Evolutionary conservation across 2,797 vertebrate genomes (phyloP).

Genomic region (Spheniscus humboldti): DNA sequence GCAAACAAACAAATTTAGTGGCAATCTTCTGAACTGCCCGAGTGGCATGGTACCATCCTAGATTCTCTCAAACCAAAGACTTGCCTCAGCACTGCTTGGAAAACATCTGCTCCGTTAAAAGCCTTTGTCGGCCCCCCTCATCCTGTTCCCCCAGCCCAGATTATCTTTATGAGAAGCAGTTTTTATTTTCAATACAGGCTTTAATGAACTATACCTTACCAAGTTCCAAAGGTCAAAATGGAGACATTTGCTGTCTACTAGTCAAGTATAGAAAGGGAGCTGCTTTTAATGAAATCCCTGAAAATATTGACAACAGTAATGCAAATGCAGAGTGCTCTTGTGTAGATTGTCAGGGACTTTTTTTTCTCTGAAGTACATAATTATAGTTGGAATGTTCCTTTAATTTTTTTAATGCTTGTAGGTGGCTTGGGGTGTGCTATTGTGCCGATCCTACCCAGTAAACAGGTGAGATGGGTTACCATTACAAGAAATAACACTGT

Average conservation of each 20-base stretch:
- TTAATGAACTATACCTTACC: constrained; percentile 76
- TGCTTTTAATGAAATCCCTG: constrained; percentile 76
- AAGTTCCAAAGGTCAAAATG: constrained; percentile 85
- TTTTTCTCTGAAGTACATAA: constrained; percentile 93
- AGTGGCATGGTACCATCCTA: constrained; percentile 75
- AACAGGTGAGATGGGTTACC: constrained; percentile 90
- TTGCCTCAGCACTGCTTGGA: constrained; percentile 86
- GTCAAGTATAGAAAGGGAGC: constrained; percentile 75
- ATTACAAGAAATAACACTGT: constrained; percentile 96
- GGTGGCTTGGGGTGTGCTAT: constrained; percentile 94
- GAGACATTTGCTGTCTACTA: constrained; percentile 81
- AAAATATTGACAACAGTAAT: constrained; percentile 75
- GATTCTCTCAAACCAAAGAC: constrained; percentile 96
- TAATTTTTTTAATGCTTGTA: constrained; percentile 77
- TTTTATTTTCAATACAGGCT: constrained; percentile 75
- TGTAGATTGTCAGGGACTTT: constrained; percentile 96
- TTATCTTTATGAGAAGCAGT: constrained; percentile 73
- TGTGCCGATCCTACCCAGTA: constrained; percentile 94
- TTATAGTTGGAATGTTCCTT: constrained; percentile 86
- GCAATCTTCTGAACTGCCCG: constrained; percentile 69
- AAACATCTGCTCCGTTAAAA: constrained; percentile 64
- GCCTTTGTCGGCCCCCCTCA: constrained; percentile 5
- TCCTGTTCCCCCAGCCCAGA: constrained; percentile 5
- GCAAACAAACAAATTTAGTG: constrained; percentile 42
- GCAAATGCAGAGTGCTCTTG: constrained; percentile 86